Percentiles rank a stretch among this genome's conserved stretches.
phyloP scores from a whole-genome alignment of 2,888 invertebrate genomes.

The Trissolcus brochymenae region DNA sequence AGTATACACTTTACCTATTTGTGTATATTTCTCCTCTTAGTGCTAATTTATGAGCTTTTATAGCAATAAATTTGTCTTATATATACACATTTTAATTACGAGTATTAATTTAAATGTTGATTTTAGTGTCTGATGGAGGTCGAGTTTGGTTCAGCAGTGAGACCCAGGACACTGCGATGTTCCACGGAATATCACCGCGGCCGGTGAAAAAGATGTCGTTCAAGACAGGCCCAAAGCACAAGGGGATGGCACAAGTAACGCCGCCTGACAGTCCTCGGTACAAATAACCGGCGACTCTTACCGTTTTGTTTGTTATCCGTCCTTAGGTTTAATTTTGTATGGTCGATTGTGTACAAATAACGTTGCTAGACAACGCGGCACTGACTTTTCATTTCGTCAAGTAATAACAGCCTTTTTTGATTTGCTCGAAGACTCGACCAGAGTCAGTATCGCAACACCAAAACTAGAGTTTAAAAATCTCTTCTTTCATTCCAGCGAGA shows the following conservation, averaged over 20 bases:
- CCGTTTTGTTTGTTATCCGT: conserved; percentile 73
- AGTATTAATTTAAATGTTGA: neutral
- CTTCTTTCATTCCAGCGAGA: conserved; percentile 24
- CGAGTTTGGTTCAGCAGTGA: conserved; percentile 79
- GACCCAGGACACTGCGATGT: conserved; percentile 70
- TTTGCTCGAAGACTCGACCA: neutral
- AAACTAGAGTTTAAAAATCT: conserved; percentile 10
- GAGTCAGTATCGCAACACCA: conserved; percentile 8
- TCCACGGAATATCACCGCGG: conserved; percentile 81
- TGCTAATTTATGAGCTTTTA: neutral
- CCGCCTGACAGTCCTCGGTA: conserved; percentile 75
- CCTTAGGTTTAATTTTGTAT: conserved; percentile 75
- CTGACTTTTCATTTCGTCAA: conserved; percentile 37
- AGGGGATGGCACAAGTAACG: conserved; percentile 69
- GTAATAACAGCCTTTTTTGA: conserved; percentile 6
- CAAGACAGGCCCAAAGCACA: conserved; percentile 79
- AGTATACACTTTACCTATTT: conserved; percentile 33
- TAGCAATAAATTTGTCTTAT: neutral
- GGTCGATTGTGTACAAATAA: conserved; percentile 69
- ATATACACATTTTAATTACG: neutral
- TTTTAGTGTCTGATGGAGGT: conserved; percentile 73
- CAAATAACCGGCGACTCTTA: conserved; percentile 66
- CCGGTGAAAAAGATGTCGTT: conserved; percentile 83
- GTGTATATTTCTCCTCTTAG: neutral
- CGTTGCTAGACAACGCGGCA: conserved; percentile 50